Evolutionary conservation across 2,113 vertebrate species (phyloP).

Genomic region (Glareola pratincola): DNA sequence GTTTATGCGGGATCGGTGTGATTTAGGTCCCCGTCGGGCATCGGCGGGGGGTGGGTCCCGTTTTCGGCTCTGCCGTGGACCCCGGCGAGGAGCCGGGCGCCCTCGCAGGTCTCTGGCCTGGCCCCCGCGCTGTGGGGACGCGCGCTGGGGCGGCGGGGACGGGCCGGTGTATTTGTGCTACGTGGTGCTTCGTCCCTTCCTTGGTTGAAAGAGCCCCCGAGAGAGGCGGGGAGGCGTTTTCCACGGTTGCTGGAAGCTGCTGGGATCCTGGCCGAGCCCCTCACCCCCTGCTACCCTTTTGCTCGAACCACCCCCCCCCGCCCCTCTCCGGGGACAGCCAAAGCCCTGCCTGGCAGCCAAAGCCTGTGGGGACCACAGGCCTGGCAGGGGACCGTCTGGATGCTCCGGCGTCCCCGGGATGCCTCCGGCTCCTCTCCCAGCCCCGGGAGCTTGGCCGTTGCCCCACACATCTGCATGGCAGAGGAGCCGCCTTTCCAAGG

Average conservation of each 20-base stretch:
- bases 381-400: not conserved
- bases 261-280: not conserved
- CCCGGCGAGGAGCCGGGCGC: not conserved
- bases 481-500: not conserved
- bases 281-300: not conserved
- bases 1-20: not conserved
- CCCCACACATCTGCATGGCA: conserved; percentile 31
- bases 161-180: not conserved
- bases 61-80: not conserved
- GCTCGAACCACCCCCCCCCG: too few species aligned
- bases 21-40: not conserved
- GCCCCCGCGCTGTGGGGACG: not conserved
- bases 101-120: not conserved
- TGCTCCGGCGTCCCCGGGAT: not conserved
- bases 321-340: not conserved
- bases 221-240: not conserved
- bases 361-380: fast-evolving
- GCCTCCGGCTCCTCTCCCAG: not conserved
- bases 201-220: not conserved
- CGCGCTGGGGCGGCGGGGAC: fast-evolving
- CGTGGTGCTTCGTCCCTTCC: not conserved
- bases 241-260: not conserved
- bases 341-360: not conserved
- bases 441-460: not conserved
- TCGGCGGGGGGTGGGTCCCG: fast-evolving